phyloP scores from a whole-genome alignment of 2,797 vertebrate genomes.

The Thaleichthys pacificus region DNA sequence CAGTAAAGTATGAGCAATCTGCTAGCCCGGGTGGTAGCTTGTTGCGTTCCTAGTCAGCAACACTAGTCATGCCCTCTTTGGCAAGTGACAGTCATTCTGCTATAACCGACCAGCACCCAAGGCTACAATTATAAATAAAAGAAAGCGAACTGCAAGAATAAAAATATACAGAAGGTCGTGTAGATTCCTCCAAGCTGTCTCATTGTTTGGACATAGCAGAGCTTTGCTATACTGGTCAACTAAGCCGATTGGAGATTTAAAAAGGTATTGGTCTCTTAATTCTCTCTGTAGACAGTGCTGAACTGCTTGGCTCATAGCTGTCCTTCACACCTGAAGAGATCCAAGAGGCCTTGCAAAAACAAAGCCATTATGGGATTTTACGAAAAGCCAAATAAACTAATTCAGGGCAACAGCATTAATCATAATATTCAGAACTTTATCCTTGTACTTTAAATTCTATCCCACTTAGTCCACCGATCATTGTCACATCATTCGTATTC shows the following conservation, averaged over 20 bases:
- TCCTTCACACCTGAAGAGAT: not conserved
- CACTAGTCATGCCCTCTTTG: not conserved
- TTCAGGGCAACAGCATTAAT: not conserved
- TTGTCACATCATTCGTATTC: not conserved
- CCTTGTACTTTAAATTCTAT: not conserved
- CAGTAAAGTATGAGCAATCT: slow-evolving; percentile 61
- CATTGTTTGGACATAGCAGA: slow-evolving; percentile 46
- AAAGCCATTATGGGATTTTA: not conserved
- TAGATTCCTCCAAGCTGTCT: slow-evolving; percentile 44
- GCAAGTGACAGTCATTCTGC: slow-evolving; percentile 17
- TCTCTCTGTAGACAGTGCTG: slow-evolving; percentile 27
- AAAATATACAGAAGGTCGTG: slow-evolving; percentile 45
- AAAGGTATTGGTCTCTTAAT: slow-evolving; percentile 47
- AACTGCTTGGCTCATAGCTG: slow-evolving; percentile 59
- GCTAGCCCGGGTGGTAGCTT: slow-evolving; percentile 25
- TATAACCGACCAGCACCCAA: slow-evolving; percentile 23
- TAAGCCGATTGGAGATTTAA: slow-evolving; percentile 48
- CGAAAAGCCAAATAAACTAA: not conserved
- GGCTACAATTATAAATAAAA: slow-evolving; percentile 66
- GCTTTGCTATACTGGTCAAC: slow-evolving; percentile 53
- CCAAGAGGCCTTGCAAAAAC: not conserved
- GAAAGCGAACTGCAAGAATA: slow-evolving; percentile 44
- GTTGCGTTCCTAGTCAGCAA: not conserved
- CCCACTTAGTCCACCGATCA: not conserved
- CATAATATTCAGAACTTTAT: not conserved